Evolutionary conservation across 2,888 invertebrate species (phyloP).

Genomic region (Pollenia griseotomentosa): DNA sequence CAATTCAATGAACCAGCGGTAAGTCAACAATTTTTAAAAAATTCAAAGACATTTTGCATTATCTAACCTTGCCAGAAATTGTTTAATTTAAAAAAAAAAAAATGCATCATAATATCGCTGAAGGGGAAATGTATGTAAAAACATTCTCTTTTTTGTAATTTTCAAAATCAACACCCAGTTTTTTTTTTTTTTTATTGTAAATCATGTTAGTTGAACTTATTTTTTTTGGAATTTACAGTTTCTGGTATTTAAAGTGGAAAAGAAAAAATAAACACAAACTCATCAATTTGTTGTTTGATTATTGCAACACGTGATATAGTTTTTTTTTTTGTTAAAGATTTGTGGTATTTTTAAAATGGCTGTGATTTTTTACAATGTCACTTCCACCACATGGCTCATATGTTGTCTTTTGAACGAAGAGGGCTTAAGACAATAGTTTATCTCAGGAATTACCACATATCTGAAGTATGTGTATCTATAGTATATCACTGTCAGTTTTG

Average conservation of each 20-base stretch:
- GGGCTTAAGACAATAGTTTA: slow-evolving; percentile 45
- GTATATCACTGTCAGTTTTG: neutral
- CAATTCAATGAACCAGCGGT: slow-evolving; percentile 83
- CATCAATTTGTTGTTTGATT: slow-evolving; percentile 63
- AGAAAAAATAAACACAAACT: slow-evolving; percentile 15
- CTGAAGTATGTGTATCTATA: neutral
- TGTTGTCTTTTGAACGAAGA: neutral
- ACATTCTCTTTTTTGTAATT: slow-evolving; percentile 23
- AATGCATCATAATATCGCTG: slow-evolving; percentile 17
- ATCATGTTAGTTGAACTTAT: slow-evolving; percentile 11
- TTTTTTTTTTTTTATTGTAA: slow-evolving; percentile 5
- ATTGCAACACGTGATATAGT: slow-evolving; percentile 63
- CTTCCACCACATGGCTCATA: slow-evolving; percentile 41
- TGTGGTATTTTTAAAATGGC: neutral
- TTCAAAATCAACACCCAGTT: slow-evolving; percentile 31
- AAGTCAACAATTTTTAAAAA: slow-evolving; percentile 70
- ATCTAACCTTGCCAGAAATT: slow-evolving; percentile 59
- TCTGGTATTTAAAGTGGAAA: slow-evolving; percentile 22
- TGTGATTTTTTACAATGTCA: slow-evolving; percentile 66
- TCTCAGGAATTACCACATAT: slow-evolving; percentile 53
- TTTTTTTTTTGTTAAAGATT: neutral
- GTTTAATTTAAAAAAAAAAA: slow-evolving; percentile 7
- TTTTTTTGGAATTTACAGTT: neutral
- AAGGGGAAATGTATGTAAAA: slow-evolving; percentile 13
- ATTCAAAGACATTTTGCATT: neutral